A percentile compares a stretch with the other conserved stretches of the same genome.
phyloP scores from a whole-genome alignment of 2,113 vertebrate genomes.

The Oncorhynchus keta region DNA sequence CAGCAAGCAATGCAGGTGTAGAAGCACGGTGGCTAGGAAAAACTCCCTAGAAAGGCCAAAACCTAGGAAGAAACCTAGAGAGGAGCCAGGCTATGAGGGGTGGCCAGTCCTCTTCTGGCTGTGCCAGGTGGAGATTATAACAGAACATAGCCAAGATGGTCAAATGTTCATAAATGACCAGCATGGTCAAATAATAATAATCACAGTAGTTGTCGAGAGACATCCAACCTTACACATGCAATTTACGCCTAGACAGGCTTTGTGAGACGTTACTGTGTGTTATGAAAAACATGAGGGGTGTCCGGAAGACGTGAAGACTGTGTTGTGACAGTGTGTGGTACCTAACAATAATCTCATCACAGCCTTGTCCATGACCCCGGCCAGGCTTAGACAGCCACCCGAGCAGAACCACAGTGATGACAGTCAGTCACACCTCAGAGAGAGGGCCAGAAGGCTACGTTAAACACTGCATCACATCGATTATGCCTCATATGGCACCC shows the following conservation, averaged over 20 bases:
- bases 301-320: slow-evolving; percentile 71
- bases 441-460: slow-evolving; percentile 14
- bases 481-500: neutral
- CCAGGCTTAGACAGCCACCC: slow-evolving; percentile 60
- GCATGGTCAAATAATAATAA: too few relatives aligned
- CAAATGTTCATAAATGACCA: too few relatives aligned
- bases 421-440: slow-evolving; percentile 61
- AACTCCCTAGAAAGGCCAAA: too few relatives aligned
- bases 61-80: too few relatives aligned
- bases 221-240: neutral
- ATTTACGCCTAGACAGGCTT: slow-evolving; percentile 56
- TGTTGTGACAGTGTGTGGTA: slow-evolving; percentile 71
- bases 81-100: too few relatives aligned
- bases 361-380: slow-evolving; percentile 66
- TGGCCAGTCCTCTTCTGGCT: too few relatives aligned
- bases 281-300: slow-evolving; percentile 61
- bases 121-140: too few relatives aligned
- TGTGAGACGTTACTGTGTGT: slow-evolving; percentile 60
- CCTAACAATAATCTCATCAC: slow-evolving; percentile 74
- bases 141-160: too few relatives aligned
- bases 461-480: neutral
- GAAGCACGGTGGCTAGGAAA: too few relatives aligned
- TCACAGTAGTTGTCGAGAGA: neutral
- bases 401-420: slow-evolving; percentile 71
- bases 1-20: too few relatives aligned